A percentile compares a stretch with the other conserved stretches of the same genome.
Conservation (phyloP, 1,140 invertebrate species). For the Papilio aristodemus region DNA sequence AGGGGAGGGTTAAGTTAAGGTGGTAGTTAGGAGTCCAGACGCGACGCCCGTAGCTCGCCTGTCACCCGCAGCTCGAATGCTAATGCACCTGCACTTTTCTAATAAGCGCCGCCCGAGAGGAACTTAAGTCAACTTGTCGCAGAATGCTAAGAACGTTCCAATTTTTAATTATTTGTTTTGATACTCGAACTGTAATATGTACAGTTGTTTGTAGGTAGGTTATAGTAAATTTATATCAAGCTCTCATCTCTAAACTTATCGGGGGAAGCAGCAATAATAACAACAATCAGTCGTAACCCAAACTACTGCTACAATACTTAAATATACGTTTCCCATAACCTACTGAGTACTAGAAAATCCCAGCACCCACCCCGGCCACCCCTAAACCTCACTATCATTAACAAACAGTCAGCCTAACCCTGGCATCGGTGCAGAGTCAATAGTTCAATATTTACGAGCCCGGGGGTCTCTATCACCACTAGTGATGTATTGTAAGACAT, state of each 20-base stretch:
- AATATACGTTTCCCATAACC: neutral
- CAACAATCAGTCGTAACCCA: too few species aligned
- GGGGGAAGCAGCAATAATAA: neutral
- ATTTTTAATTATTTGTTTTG: slow-evolving; percentile 18
- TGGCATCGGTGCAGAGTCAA: slow-evolving; percentile 51
- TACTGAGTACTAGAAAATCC: slow-evolving; percentile 21
- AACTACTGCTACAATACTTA: neutral
- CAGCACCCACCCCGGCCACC: slow-evolving; percentile 12
- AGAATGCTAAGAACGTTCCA: neutral
- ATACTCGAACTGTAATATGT: slow-evolving; percentile 6
- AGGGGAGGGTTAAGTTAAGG: slow-evolving; percentile 1
- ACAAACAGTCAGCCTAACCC: slow-evolving; percentile 54
- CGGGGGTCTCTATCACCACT: slow-evolving; percentile 43
- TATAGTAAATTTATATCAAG: neutral
- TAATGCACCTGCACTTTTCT: slow-evolving; percentile 31
- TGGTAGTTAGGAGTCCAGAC: slow-evolving; percentile 30
- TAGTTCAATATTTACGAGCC: slow-evolving; percentile 71
- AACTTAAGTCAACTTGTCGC: slow-evolving; percentile 19
- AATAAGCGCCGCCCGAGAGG: neutral
- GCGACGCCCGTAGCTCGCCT: slow-evolving; percentile 12
- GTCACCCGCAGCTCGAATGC: slow-evolving; percentile 26
- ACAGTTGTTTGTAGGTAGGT: too few species aligned
- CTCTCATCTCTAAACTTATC: neutral
- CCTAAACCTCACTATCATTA: slow-evolving; percentile 54
- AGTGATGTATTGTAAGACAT: slow-evolving; percentile 40